Evolutionary conservation across 2,113 vertebrate species (phyloP).

Genomic region (Campylomormyrus numenius): DNA sequence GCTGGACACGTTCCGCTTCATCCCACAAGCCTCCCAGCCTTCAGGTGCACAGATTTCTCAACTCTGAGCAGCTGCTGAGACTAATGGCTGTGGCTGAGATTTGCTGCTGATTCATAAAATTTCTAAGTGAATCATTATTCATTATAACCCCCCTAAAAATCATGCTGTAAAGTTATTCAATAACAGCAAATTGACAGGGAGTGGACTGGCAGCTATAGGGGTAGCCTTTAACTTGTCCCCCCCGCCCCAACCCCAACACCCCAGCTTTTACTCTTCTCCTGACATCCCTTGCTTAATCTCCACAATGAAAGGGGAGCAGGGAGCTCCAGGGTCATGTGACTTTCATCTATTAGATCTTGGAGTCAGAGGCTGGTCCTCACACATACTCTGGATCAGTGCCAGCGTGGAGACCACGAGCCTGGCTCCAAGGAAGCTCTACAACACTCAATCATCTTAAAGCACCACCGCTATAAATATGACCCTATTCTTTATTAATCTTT

Average conservation of each 20-base stretch:
- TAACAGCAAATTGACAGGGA: neutral
- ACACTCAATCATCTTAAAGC: neutral
- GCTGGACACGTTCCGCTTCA: neutral
- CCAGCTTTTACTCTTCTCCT: conserved; percentile 49
- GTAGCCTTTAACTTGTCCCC: neutral
- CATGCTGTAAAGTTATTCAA: neutral
- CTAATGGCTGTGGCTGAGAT: neutral
- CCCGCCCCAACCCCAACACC: conserved; percentile 46
- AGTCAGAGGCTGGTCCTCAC: conserved; percentile 1
- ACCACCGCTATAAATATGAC: neutral
- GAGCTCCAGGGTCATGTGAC: conserved; percentile 57
- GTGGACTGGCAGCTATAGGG: neutral
- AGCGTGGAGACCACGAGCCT: neutral
- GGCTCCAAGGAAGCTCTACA: neutral
- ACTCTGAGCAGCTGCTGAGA: neutral
- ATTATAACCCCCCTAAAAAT: neutral
- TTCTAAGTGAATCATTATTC: neutral
- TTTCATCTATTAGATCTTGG: conserved; percentile 48
- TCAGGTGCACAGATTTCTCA: neutral
- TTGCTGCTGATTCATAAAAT: neutral
- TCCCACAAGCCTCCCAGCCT: neutral
- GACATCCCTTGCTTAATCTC: conserved; percentile 61
- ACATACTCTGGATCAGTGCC: neutral
- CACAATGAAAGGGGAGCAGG: conserved; percentile 60
- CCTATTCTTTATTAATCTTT: neutral